A percentile compares a stretch with the other conserved stretches of the same genome.
phyloP scores from a whole-genome alignment of 2,888 invertebrate genomes.

The Nymphalis polychloros region DNA sequence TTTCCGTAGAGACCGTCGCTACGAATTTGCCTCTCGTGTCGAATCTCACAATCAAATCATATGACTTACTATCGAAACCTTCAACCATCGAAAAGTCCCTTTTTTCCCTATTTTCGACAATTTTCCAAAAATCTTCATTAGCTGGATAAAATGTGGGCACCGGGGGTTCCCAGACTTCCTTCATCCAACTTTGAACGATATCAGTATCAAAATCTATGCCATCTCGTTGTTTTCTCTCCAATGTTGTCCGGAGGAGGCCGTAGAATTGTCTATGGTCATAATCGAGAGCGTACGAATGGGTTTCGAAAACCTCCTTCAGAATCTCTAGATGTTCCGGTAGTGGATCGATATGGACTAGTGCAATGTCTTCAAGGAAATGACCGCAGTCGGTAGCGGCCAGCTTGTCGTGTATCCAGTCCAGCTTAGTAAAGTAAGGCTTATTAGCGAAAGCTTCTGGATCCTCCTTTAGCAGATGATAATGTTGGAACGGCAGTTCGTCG shows the following conservation, averaged over 20 bases:
- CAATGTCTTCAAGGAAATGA: conserved; percentile 89
- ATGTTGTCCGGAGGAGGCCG: conserved; percentile 79
- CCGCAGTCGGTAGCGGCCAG: conserved; percentile 88
- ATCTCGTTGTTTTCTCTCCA: conserved; percentile 66
- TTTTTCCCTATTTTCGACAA: conserved; percentile 59
- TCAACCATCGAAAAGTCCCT: conserved; percentile 62
- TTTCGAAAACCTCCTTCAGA: conserved; percentile 86
- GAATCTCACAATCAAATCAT: conserved; percentile 84
- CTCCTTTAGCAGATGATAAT: conserved; percentile 82
- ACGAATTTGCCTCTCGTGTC: conserved; percentile 86
- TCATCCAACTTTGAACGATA: conserved; percentile 71
- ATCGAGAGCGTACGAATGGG: conserved; percentile 86
- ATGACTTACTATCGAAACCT: conserved; percentile 75
- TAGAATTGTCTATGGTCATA: conserved; percentile 92
- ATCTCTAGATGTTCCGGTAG: conserved; percentile 79
- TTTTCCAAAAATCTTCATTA: conserved; percentile 71
- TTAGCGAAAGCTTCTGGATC: conserved; percentile 82
- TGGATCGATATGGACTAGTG: conserved; percentile 75
- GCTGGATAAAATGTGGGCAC: conserved; percentile 83
- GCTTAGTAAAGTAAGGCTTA: conserved; percentile 87
- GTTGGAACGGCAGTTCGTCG: conserved; percentile 91
- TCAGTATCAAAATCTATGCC: conserved; percentile 61
- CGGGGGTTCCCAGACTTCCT: conserved; percentile 77
- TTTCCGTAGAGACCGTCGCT: conserved; percentile 87
- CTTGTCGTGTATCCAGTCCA: conserved; percentile 90